Conservation (phyloP, 2,797 vertebrate genomes). For the Sebastes goodei region DNA sequence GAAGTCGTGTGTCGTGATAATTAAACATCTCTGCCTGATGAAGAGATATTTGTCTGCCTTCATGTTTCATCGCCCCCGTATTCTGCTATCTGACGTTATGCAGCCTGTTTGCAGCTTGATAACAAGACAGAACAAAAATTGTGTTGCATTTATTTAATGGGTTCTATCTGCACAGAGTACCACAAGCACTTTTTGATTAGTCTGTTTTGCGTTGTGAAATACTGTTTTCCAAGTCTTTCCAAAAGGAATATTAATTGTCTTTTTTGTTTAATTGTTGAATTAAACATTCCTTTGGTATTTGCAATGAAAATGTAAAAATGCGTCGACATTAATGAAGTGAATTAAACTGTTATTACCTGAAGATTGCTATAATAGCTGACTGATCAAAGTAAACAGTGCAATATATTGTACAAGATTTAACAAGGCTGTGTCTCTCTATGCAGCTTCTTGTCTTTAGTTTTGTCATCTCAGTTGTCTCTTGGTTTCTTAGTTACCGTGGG, state of each 20-base stretch:
- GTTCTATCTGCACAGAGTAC: not conserved
- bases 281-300: not conserved
- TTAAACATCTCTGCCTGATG: conserved; percentile 8
- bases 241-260: not conserved
- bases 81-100: not conserved
- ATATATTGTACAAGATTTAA: not conserved
- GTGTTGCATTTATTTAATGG: not conserved
- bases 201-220: not conserved
- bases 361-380: not conserved
- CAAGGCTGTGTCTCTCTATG: not conserved
- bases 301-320: not conserved
- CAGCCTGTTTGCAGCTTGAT: not conserved
- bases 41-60: not conserved
- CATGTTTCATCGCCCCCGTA: not conserved
- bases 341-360: not conserved
- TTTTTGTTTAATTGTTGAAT: not conserved
- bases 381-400: not conserved
- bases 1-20: not conserved
- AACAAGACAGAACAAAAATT: not conserved
- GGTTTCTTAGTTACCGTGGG: conserved; percentile 68
- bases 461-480: conserved; percentile 53
- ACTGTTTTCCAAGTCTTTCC: not conserved
- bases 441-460: conserved; percentile 11
- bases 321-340: not conserved
- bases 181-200: not conserved